Base-by-base conservation (phyloP, 2,113 vertebrate species). In the Canis aureus region DNA sequence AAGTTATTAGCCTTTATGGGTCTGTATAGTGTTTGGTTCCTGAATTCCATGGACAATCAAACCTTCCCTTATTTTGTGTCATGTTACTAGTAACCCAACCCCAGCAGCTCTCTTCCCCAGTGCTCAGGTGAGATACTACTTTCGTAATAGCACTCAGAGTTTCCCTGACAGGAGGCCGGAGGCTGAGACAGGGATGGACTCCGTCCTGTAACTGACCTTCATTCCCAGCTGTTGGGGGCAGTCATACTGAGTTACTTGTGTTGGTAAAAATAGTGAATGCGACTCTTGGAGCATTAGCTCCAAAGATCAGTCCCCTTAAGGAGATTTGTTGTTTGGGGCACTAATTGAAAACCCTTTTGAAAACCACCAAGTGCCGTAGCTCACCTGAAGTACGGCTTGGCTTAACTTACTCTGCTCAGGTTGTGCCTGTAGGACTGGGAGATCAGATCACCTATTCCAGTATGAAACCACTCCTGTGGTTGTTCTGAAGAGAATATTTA, bases 221-320 rank as follows among this genome's bases (percentile, higher is more conserved):
- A 22, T 76, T 91, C 62, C n/a, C 27, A 55, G 69, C 49, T 84
- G 59, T 76, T 91, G 15, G 79, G 71, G 71, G 9, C 43, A 59
- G 64, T 89, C 79, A 86, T 49, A 38, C n/a, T 59, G 80, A 53
- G 57, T 92, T 81, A 80, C 66, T 67, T 91, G 6, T 84, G 55
- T 82, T 91, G 87, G 84, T 38, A 84, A 92, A 91, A 94, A 78
- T 64, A 78, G 8, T 76, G 59, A 92, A 49, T 27, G 25, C 17
- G 81, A 88, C 22, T 95, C 69, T 89, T 94, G 11, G n/a, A 85
- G 20, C 88, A 29, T 80, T 84, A 66, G 16, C 38, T 76, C 73
- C 74, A 64, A 78, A 89, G n/a, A 76, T 89, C 35, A 92, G n/a
- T 22, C 51, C 38, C 43, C 23, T 91, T 91, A 49, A 59, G 51